Conservation (phyloP, 1,140 invertebrate species). For the Apis cerana region DNA sequence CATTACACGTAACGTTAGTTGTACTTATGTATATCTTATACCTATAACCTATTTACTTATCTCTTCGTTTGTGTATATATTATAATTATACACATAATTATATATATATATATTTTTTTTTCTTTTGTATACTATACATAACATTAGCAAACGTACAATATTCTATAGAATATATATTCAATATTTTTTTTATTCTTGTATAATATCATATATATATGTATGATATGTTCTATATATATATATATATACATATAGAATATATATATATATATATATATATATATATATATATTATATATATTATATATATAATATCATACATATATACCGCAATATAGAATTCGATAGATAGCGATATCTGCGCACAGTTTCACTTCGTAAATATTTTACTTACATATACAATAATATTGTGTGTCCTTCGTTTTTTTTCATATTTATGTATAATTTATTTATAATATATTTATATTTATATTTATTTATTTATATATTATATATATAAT, state of each 20-base stretch:
- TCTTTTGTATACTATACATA: slow-evolving; percentile 58
- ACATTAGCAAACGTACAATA: slow-evolving; percentile 70
- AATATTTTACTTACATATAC: slow-evolving; percentile 55
- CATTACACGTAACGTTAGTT: slow-evolving; percentile 54
- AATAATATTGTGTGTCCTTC: slow-evolving; percentile 62
- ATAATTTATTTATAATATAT: slow-evolving; percentile 53
- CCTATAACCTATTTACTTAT: slow-evolving; percentile 43
- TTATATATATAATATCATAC: slow-evolving; percentile 49
- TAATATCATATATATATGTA: slow-evolving; percentile 47
- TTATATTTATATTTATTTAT: slow-evolving; percentile 57
- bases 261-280: slow-evolving; percentile 38
- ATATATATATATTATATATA: slow-evolving; percentile 50
- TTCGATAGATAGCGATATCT: slow-evolving; percentile 43
- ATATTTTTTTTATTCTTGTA: slow-evolving; percentile 39
- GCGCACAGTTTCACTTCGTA: slow-evolving; percentile 39
- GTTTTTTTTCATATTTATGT: slow-evolving; percentile 54
- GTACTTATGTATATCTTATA: slow-evolving; percentile 67
- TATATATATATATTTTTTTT: slow-evolving; percentile 47
- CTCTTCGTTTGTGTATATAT: slow-evolving; percentile 16
- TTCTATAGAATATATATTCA: slow-evolving; percentile 68
- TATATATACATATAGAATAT: slow-evolving; percentile 47
- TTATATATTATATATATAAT: slow-evolving; percentile 27
- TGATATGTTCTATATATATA: slow-evolving; percentile 47
- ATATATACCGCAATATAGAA: slow-evolving; percentile 31
- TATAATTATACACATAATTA: slow-evolving; percentile 44